Conservation (phyloP, 2,797 vertebrate species). For the Tenualosa thibaudeaui region DNA sequence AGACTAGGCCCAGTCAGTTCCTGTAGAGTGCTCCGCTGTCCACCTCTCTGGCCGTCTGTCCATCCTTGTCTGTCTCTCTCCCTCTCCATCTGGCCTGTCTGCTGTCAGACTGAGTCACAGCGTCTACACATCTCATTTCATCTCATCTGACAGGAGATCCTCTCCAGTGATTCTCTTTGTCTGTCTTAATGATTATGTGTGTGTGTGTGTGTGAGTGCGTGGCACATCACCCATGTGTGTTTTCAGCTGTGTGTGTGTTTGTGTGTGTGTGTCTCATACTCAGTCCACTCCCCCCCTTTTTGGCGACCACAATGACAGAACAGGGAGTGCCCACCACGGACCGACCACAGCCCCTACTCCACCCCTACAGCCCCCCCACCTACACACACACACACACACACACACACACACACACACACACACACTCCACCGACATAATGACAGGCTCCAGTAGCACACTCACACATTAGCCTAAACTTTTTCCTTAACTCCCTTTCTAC, state of each 20-base stretch:
- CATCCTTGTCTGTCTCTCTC: constrained; percentile 42
- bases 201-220: background rate
- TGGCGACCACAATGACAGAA: constrained; percentile 39
- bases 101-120: background rate
- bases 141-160: constrained; percentile 28
- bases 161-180: background rate
- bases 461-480: constrained; percentile 31
- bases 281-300: constrained; percentile 19
- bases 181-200: background rate
- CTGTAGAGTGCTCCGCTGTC: constrained; percentile 51
- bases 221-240: background rate
- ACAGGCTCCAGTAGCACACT: constrained; percentile 44
- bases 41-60: constrained; percentile 37
- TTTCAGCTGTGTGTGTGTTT: background rate
- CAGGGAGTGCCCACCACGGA: constrained; percentile 27
- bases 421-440: constrained; percentile 37
- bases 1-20: constrained; percentile 45
- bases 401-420: background rate
- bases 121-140: background rate
- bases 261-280: background rate
- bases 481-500: constrained; percentile 12
- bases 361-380: constrained; percentile 14
- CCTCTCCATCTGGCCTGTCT: constrained; percentile 39
- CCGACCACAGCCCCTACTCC: constrained; percentile 31
- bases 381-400: constrained; percentile 25